Evolutionary conservation across 2,888 invertebrate species (phyloP).

Genomic region (Pyrrhosoma nymphula): DNA sequence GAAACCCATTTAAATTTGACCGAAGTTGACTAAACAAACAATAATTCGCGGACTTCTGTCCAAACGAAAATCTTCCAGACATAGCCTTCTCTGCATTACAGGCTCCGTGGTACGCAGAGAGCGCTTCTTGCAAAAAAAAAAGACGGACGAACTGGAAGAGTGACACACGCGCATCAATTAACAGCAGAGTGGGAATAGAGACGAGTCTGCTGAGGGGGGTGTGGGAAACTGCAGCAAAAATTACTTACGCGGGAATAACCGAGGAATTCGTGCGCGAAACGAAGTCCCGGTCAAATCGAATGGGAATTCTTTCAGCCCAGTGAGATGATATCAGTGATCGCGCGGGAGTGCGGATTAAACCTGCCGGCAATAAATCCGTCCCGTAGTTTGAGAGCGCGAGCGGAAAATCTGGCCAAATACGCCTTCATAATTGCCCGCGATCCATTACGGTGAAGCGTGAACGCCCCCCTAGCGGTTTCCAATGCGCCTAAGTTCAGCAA

Average conservation of each 20-base stretch:
- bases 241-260: not conserved
- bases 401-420: conserved; percentile 38
- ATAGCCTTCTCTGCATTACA: too few relatives aligned
- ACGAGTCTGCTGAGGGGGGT: too few relatives aligned
- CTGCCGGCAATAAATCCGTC: conserved; percentile 43
- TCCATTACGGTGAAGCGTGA: conserved; percentile 25
- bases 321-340: conserved; percentile 18
- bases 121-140: too few relatives aligned
- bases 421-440: conserved; percentile 51
- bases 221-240: not conserved
- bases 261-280: not conserved
- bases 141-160: too few relatives aligned
- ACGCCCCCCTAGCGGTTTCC: conserved; percentile 2
- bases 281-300: not conserved
- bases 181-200: too few relatives aligned
- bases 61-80: too few relatives aligned
- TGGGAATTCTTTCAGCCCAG: not conserved
- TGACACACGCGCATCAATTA: too few relatives aligned
- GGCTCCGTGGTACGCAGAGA: too few relatives aligned
- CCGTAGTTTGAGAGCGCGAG: conserved; percentile 38
- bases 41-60: too few relatives aligned
- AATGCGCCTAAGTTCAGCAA: conserved; percentile 31
- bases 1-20: too few relatives aligned
- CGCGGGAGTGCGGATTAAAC: not conserved
- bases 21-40: too few relatives aligned